Evolutionary conservation across 2,888 invertebrate genomes (phyloP), one percentile per base, ranked within the genome.

Genomic region (Galerucella calmariensis): DNA sequence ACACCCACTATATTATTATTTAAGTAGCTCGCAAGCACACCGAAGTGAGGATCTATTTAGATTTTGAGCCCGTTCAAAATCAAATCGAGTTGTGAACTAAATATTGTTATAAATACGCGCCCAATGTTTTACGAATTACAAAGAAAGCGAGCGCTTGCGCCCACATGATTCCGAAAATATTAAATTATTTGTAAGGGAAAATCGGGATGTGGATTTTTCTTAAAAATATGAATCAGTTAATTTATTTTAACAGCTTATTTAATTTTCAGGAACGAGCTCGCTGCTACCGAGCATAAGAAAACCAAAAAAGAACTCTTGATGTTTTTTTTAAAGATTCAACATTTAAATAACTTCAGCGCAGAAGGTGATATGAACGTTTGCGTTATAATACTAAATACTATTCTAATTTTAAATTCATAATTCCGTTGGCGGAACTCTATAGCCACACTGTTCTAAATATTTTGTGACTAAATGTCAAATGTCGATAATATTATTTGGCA

Each of bases 31-130:
- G 41, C 62, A 41, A 65, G 10, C 46, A 16, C 67, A 61, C 41
- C 51, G 67, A 48, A 20, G 27, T 56, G 5, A 41, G 24, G 59
- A 71, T 71, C 68, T 69, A 72, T 75, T 76, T 73, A 68, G 65
- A 74, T 65, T 78, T 75, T 75, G 69, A 53, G 71, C 65, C 73
- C 76, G 77, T 72, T 69, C 75, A 75, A 72, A 76, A 69, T 75
- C 76, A 75, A 73, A 73, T 69, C 76, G 62, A 46, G 67, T 74
- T 67, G 67, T 67, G 74, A 76, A 79, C 79, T 77, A 74, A 78
- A 76, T 74, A 67, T 73, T 81, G 80, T 80, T 81, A 81, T 81
- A 81, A 81, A 81, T 81, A 81, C 80, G 78, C 80, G 80, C 78
- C 77, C 73, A 81, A 80, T 80, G 79, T 80, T 81, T 79, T 35